Evolutionary conservation across 2,797 vertebrate genomes (phyloP), one percentile per base, ranked within the genome.

Genomic region (Sebastes kiyomatsui): DNA sequence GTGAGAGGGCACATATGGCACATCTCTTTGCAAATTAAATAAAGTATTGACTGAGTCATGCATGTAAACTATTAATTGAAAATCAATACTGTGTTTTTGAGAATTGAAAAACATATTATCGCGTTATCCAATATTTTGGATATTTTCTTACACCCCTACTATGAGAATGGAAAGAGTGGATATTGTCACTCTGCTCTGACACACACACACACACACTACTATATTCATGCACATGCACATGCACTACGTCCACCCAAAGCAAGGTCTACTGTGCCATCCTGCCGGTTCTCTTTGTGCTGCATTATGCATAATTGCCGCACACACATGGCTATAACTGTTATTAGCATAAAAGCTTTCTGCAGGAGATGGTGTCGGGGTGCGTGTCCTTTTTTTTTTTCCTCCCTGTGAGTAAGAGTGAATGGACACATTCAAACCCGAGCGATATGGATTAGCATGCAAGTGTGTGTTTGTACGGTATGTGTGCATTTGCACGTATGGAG

Each of bases 341-440:
- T 96, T 95, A 95, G 78, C 84, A 94, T 95, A 94, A 95, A 89
- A 94, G 93, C 95, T 95, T 92, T 94, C 90, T 90, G 81, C 89
- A 89, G 80, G 78, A 78, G 72, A 75, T 49, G 75, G 70, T 72
- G 88, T 80, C 74, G 35, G 71, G 49, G 79, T 67, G 23, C 20
- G 20, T 76, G 70, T 83, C 64, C 46, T 80, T 86, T 84, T 82
- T 80, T 82, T 80, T 82, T 80, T 83, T 9, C 1, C 71, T 46
- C 28, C 70, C 75, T 42, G 38, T 58, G 60, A 78, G 70, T 83
- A 59, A 55, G 83, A 71, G 60, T 88, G 79, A 87, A 89, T 80
- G 82, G 64, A 88, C 73, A 75, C 68, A 77, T 77, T 80, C 30
- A 66, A 33, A 73, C 59, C 67, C 42, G 46, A 28, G 58, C 83